These are phyloP conservation scores for Lacanobia wlatinum DNA, from an alignment of 2,888 invertebrate genomes.

Conservation along the genomic window DNA sequence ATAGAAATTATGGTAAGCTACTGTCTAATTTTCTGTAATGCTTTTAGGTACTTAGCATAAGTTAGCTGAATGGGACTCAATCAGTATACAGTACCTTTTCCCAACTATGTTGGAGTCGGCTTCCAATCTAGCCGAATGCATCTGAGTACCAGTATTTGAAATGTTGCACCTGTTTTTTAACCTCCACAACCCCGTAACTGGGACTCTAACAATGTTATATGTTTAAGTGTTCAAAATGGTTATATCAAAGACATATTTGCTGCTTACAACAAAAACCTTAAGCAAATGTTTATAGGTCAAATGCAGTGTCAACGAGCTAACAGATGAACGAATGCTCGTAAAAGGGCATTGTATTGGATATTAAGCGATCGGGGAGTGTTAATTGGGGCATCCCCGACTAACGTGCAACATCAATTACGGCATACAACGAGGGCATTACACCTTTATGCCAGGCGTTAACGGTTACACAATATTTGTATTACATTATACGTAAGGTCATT, in stretches of 20 bases:
- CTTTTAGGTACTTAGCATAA: conserved; percentile 10
- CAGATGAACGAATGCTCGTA: conserved; percentile 77
- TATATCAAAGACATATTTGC: neutral
- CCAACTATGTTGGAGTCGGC: no score
- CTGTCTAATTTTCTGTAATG: conserved; percentile 3
- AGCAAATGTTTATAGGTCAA: conserved; percentile 44
- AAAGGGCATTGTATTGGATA: conserved; percentile 78
- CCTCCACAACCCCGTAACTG: no score
- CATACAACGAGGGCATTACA: conserved; percentile 61
- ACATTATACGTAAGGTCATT: conserved; percentile 56
- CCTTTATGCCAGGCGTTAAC: conserved; percentile 55
- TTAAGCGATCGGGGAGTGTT: conserved; percentile 76
- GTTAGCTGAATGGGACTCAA: neutral
- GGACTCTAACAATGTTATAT: neutral
- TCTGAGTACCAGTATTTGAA: no score
- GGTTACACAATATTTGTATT: conserved; percentile 57
- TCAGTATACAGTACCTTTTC: neutral
- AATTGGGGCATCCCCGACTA: conserved; percentile 74
- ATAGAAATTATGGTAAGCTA: conserved; percentile 5
- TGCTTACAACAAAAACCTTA: conserved; percentile 4
- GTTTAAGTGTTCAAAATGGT: neutral
- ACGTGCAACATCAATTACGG: conserved; percentile 66
- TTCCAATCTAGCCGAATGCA: no score
- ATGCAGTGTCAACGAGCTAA: conserved; percentile 72
- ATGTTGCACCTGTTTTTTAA: no score